Evolutionary conservation across 1,140 invertebrate genomes (phyloP).

Genomic region (Steinernema khuongi): DNA sequence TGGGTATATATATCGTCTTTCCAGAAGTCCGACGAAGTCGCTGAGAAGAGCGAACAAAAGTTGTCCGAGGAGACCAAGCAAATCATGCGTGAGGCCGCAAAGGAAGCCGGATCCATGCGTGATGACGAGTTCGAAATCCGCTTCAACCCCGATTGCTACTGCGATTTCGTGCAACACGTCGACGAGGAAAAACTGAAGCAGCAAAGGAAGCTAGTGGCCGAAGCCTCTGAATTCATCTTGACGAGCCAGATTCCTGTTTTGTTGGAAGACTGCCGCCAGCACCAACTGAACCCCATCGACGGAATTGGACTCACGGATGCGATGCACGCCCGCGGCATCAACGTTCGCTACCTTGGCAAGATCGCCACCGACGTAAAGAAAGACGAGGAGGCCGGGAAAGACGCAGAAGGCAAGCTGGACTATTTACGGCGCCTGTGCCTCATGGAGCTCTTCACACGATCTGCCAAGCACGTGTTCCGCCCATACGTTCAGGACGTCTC

Average conservation of each 20-base stretch:
- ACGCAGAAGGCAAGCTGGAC: slow-evolving; percentile 29
- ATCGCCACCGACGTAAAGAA: slow-evolving; percentile 64
- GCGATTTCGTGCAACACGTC: slow-evolving; percentile 79
- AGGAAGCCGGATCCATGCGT: slow-evolving; percentile 80
- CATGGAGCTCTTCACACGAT: slow-evolving; percentile 74
- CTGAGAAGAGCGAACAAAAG: not conserved
- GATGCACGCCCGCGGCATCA: slow-evolving; percentile 84
- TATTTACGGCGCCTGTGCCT: slow-evolving; percentile 67
- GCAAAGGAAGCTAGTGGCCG: slow-evolving; percentile 81
- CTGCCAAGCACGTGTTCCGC: slow-evolving; percentile 87
- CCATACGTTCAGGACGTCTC: slow-evolving; percentile 82
- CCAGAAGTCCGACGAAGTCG: not conserved
- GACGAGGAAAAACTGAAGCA: slow-evolving; percentile 70
- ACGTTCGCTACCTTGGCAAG: slow-evolving; percentile 88
- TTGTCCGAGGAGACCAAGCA: not conserved
- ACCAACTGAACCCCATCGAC: slow-evolving; percentile 86
- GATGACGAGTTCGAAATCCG: slow-evolving; percentile 84
- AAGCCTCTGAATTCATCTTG: slow-evolving; percentile 88
- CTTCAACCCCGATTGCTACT: slow-evolving; percentile 97
- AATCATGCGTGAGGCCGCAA: slow-evolving; percentile 61
- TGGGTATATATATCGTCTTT: too few relatives aligned
- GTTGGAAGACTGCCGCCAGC: slow-evolving; percentile 83
- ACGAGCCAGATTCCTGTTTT: slow-evolving; percentile 86
- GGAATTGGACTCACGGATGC: slow-evolving; percentile 86
- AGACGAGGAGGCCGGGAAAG: slow-evolving; percentile 64